These are phyloP conservation scores for Empis stercorea DNA, from an alignment of 2,888 invertebrate genomes.

Conservation along the genomic window DNA sequence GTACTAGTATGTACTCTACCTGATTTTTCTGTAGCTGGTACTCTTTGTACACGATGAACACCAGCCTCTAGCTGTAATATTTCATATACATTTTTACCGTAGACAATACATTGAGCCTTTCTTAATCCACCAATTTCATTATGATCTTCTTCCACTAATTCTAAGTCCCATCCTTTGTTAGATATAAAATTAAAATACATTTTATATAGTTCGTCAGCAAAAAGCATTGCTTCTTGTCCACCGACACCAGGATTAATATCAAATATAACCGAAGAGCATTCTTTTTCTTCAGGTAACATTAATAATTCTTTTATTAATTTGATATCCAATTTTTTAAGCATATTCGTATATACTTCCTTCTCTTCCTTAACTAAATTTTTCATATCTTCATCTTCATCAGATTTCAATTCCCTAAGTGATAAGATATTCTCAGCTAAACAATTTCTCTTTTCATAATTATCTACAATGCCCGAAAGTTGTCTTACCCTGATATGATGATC, in stretches of 20 bases:
- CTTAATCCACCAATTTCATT: slow-evolving; percentile 41
- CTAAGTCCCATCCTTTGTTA: slow-evolving; percentile 52
- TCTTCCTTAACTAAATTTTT: slow-evolving; percentile 56
- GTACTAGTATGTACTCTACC: slow-evolving; percentile 95
- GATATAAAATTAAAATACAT: slow-evolving; percentile 69
- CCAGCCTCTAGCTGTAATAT: slow-evolving; percentile 75
- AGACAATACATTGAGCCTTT: slow-evolving; percentile 52
- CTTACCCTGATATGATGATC: slow-evolving; percentile 20
- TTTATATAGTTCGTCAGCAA: slow-evolving; percentile 70
- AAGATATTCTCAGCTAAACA: slow-evolving; percentile 46
- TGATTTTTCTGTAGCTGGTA: slow-evolving; percentile 78
- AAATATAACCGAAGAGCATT: slow-evolving; percentile 45
- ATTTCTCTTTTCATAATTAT: slow-evolving; percentile 44
- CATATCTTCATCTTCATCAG: slow-evolving; percentile 52
- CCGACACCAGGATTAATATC: slow-evolving; percentile 88
- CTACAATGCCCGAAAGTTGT: slow-evolving; percentile 41
- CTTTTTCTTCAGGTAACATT: slow-evolving; percentile 42
- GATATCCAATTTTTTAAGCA: slow-evolving; percentile 44
- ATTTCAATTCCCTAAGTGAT: slow-evolving; percentile 48
- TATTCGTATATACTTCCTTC: slow-evolving; percentile 29
- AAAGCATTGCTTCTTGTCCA: slow-evolving; percentile 95
- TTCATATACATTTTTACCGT: slow-evolving; percentile 50
- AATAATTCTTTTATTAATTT: slow-evolving; percentile 46
- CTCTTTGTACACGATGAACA: slow-evolving; percentile 90
- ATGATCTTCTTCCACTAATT: slow-evolving; percentile 39